Base-by-base conservation (phyloP, 2,113 vertebrate genomes). In the Stegastes partitus region DNA sequence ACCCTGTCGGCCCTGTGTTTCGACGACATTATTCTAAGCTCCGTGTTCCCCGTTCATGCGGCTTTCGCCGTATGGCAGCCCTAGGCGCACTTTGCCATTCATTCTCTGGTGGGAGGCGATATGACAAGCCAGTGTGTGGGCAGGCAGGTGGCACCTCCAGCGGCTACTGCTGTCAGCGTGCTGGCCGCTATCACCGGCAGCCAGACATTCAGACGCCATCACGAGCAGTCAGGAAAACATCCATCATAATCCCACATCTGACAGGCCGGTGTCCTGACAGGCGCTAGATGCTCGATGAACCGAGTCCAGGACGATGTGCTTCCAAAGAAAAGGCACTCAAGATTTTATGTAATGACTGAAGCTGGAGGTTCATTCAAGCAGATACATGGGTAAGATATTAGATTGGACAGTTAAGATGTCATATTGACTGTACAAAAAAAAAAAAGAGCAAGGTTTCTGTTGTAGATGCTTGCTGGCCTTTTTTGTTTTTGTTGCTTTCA, bases 121-220 rank as follows among this genome's bases (percentile, higher is more conserved):
- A 21, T 55, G 62, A 66, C 42, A 18, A 34, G 56, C 28, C 22
- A 31, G 59, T 3, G 18, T 47, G 70, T 42, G 61, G 61, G 55
- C 53, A 21, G 47, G 31, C 78, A 75, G 78, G 82, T 45, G 78
- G 56, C 67, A 69, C 15, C 2, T n/a, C 66, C 44, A 5, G 45
- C 9, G 64, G 58, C 58, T 5, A 19, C 73, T 34, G 77, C 77
- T 58, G 77, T 68, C 50, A 61, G 31, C 4, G 3, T 5, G 11
- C 62, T n/a, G 62, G 19, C 72, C 11, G 34, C 75, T 74, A 49
- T 75, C 45, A 42, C 56, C 25, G 1, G 0, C 81, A 34, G 42
- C 28, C 37, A 69, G 77, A 63, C 70, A 8, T 1, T 49, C 45
- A 31, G 45, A 23, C 23, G 16, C 12, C 26, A 8, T 39, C 75